These are phyloP conservation scores for Zygaena filipendulae DNA, from an alignment of 2,888 invertebrate genomes.

Conservation along the genomic window DNA sequence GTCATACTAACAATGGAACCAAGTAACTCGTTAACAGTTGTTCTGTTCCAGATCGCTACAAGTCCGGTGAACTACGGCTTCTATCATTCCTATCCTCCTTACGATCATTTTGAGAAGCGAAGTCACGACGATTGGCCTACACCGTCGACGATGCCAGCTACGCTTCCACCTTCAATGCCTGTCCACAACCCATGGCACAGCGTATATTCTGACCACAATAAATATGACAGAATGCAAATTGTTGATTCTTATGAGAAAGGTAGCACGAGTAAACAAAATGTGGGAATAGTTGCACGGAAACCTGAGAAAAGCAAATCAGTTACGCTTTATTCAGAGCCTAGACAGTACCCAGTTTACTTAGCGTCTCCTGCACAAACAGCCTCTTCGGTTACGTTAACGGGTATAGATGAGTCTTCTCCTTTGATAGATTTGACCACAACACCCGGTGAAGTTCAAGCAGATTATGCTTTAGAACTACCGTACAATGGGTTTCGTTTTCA, in stretches of 20 bases:
- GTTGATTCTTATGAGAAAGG: constrained; percentile 20
- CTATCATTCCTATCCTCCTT: constrained; percentile 69
- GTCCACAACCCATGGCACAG: constrained; percentile 27
- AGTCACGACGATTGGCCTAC: constrained; percentile 41
- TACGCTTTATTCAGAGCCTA: constrained; percentile 28
- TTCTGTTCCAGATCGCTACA: constrained; percentile 73
- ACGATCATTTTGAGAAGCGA: constrained; percentile 56
- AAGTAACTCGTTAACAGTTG: constrained; percentile 61
- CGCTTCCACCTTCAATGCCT: constrained; percentile 29
- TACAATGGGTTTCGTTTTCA: constrained; percentile 61
- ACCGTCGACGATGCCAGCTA: constrained; percentile 38
- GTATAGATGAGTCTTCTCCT: constrained; percentile 36
- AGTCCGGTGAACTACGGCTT: constrained; percentile 81
- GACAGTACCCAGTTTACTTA: constrained; percentile 42
- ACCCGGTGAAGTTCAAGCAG: constrained; percentile 58
- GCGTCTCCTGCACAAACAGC: no score
- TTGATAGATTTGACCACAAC: constrained; percentile 42
- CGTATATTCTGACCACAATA: constrained; percentile 23
- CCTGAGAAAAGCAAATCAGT: constrained; percentile 27
- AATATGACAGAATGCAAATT: constrained; percentile 38
- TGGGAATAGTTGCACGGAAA: constrained; percentile 27
- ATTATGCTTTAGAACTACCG: constrained; percentile 55
- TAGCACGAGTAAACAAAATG: constrained; percentile 17
- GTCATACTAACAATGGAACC: no score
- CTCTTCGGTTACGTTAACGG: constrained; percentile 26